Percentiles rank a stretch among this genome's conserved stretches.
Conservation (phyloP, 2,888 invertebrate species). For the Drosophila peninsularis region DNA sequence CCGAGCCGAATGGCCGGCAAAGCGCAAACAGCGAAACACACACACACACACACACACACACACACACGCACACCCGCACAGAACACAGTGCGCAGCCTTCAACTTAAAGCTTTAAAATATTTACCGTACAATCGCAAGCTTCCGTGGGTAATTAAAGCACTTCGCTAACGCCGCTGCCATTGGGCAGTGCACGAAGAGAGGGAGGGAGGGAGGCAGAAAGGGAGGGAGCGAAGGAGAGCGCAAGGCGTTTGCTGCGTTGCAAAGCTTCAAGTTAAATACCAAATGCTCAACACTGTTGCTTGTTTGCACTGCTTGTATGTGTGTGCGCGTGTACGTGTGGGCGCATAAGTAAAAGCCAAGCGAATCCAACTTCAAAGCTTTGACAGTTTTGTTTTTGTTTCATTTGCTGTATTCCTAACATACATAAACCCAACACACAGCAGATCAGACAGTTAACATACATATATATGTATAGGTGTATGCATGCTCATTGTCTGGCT, state of each 20-base stretch:
- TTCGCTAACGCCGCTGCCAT: not conserved
- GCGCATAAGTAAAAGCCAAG: conserved; percentile 52
- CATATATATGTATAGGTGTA: not conserved
- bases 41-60: conserved; percentile 7
- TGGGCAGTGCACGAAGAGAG: not conserved
- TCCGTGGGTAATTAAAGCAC: conserved; percentile 52
- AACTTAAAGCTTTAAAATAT: conserved; percentile 54
- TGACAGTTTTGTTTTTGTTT: conserved; percentile 42
- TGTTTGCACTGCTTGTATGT: conserved; percentile 29
- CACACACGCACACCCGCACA: conserved; percentile 11
- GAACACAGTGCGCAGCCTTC: conserved; percentile 14
- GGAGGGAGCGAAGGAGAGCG: not conserved
- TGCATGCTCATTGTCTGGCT: not conserved
- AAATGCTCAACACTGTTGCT: conserved; percentile 44
- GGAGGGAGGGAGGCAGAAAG: not conserved
- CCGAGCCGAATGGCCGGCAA: conserved; percentile 39
- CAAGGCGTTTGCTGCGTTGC: conserved; percentile 12
- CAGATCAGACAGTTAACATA: conserved; percentile 46
- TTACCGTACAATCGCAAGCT: conserved; percentile 29
- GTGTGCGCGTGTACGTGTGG: conserved; percentile 20
- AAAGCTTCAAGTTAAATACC: conserved; percentile 56
- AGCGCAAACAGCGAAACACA: conserved; percentile 10
- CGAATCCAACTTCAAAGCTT: conserved; percentile 50
- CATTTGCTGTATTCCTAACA: conserved; percentile 39
- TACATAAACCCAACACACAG: conserved; percentile 27